phyloP scores from a whole-genome alignment of 2,888 invertebrate species.

The Catonia carolina region DNA sequence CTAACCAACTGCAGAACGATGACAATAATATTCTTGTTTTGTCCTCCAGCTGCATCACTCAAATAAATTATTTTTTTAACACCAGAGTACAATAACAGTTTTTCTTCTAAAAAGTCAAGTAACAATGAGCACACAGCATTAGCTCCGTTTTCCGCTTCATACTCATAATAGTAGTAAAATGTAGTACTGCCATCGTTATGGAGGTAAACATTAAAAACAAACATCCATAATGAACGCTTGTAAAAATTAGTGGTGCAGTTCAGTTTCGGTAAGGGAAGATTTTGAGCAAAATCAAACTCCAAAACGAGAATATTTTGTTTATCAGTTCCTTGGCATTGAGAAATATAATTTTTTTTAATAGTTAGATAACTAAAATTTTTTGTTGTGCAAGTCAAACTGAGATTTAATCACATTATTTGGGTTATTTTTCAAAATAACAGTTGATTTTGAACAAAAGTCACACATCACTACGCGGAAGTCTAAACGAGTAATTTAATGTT shows the following conservation, averaged over 20 bases:
- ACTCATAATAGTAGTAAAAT: background rate
- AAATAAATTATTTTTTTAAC: background rate
- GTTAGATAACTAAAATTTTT: background rate
- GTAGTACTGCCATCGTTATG: background rate
- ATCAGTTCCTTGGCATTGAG: background rate
- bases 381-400: background rate
- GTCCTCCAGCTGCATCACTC: background rate
- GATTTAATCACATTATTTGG: background rate
- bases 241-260: background rate
- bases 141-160: background rate
- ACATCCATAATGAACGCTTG: conserved; percentile 4
- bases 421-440: background rate
- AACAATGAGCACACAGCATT: background rate
- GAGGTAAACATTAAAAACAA: conserved; percentile 1
- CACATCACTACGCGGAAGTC: background rate
- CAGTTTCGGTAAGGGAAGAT: background rate
- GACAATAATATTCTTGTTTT: background rate
- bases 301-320: background rate
- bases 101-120: background rate
- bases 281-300: conserved; percentile 1
- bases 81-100: background rate
- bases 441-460: background rate
- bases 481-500: background rate
- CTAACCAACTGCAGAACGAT: conserved; percentile 2
- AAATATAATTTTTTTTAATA: background rate